Percentiles rank a stretch among this genome's conserved stretches.
Conservation (phyloP, 2,888 invertebrate species). For the Microplitis manilae region DNA sequence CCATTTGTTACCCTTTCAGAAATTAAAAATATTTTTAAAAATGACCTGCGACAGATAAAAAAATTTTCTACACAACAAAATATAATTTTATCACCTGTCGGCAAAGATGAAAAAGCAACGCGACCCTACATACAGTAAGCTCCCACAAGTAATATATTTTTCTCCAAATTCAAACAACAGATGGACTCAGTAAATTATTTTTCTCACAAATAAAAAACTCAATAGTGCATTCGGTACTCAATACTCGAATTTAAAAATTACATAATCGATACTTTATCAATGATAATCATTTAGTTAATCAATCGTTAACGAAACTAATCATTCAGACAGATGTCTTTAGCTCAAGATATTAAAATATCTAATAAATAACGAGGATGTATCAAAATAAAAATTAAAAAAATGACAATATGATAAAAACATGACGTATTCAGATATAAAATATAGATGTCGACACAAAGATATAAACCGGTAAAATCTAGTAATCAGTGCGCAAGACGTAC, state of each 20-base stretch:
- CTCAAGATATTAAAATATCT: background rate
- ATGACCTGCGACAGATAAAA: background rate
- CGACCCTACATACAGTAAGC: background rate
- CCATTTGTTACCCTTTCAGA: too few species aligned
- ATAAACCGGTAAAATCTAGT: slow-evolving; percentile 57
- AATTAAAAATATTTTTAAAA: background rate
- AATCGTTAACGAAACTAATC: too few species aligned
- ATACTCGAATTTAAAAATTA: background rate
- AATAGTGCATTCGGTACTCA: background rate
- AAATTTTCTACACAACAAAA: background rate
- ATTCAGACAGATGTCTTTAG: too few species aligned
- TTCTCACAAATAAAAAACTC: background rate
- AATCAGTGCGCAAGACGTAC: slow-evolving; percentile 60
- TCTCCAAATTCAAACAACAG: background rate
- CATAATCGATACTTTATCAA: background rate
- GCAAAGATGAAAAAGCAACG: background rate
- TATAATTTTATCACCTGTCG: background rate
- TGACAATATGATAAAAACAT: background rate
- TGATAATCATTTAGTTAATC: background rate
- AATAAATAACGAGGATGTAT: background rate
- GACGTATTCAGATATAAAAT: background rate
- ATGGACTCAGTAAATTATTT: background rate
- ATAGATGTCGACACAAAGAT: slow-evolving; percentile 65
- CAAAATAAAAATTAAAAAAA: background rate
- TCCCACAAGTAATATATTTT: background rate